Conservation (phyloP, 2,888 invertebrate genomes). For the Athalia rosae region DNA sequence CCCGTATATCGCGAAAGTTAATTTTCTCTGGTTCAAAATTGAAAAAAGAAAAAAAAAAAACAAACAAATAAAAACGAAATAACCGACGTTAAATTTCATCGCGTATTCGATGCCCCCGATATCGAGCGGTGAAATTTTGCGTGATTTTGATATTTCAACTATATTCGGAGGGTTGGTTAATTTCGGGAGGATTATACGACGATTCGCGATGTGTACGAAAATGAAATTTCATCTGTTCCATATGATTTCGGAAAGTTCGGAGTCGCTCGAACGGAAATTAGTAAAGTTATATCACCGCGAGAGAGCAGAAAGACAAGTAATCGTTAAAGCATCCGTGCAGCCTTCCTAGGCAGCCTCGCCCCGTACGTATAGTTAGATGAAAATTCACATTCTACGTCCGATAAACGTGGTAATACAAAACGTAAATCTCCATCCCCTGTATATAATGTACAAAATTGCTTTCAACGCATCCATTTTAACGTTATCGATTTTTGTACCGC, state of each 20-base stretch:
- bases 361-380: background rate
- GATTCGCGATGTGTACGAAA: background rate
- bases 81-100: background rate
- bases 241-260: background rate
- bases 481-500: background rate
- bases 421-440: background rate
- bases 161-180: background rate
- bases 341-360: background rate
- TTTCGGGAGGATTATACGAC: background rate
- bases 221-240: background rate
- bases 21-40: no score
- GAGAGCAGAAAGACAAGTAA: background rate
- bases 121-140: background rate
- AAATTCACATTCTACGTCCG: no score
- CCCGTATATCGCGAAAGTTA: background rate
- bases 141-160: background rate
- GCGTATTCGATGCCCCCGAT: background rate
- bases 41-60: no score
- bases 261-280: conserved; percentile 1
- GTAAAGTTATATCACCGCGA: background rate
- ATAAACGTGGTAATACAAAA: background rate
- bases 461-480: background rate
- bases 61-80: no score
- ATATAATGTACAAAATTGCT: background rate
- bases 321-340: background rate